Conservation (phyloP, 2,113 vertebrate species). For the Drymodes brunneopygia region DNA sequence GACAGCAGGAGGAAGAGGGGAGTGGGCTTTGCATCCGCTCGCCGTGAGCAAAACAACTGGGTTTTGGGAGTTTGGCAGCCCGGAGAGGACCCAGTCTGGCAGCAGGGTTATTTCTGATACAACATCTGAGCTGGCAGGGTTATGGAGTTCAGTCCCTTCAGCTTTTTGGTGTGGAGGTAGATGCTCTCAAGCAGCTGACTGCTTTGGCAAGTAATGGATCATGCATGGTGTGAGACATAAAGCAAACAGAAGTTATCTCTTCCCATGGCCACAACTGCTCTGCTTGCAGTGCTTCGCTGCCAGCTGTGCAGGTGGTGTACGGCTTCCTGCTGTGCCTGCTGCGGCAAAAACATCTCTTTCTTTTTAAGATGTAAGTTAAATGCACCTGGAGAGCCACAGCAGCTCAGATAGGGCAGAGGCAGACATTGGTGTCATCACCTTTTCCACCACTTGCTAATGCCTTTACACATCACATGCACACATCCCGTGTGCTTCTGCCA, state of each 20-base stretch:
- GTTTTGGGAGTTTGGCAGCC: not conserved
- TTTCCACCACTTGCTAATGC: not conserved
- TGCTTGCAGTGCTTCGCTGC: not conserved
- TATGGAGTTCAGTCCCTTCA: not conserved
- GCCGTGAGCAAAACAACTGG: rapidly evolving
- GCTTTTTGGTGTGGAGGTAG: rapidly evolving
- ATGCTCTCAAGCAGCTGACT: not conserved
- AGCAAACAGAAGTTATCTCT: not conserved
- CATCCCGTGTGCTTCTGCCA: rapidly evolving
- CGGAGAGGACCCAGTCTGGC: rapidly evolving
- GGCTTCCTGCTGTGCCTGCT: not conserved
- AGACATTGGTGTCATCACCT: not conserved
- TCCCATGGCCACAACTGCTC: rapidly evolving
- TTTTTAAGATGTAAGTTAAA: not conserved
- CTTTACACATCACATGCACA: rapidly evolving
- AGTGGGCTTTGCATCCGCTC: no score
- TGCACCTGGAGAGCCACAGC: not conserved
- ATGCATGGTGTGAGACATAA: not conserved
- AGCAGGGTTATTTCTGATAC: not conserved
- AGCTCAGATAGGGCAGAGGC: not conserved
- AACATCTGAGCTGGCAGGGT: rapidly evolving
- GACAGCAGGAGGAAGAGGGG: not conserved
- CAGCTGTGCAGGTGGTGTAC: rapidly evolving
- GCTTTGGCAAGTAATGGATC: not conserved
- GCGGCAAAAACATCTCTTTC: not conserved